Evolutionary conservation across 2,113 vertebrate genomes (phyloP), one percentile per base, ranked within the genome.

Genomic region (Harpagus bidentatus): DNA sequence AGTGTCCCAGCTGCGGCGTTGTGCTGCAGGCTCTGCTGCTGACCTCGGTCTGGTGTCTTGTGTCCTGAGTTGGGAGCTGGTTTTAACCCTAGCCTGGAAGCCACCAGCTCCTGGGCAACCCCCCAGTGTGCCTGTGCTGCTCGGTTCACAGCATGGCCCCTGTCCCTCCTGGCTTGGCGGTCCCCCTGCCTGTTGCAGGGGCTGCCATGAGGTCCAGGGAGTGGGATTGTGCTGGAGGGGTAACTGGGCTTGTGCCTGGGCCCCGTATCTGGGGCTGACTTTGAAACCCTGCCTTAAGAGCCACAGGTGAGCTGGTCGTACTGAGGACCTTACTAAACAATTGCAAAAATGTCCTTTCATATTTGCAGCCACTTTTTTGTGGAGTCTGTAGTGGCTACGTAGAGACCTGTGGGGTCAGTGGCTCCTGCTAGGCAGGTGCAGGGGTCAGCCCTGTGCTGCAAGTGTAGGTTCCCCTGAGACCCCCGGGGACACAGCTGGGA

Each of bases 351-450:
- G 58, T 8, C 14, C 17, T 42, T 79, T 61, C 0, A 2, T n/a
- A 19, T 56, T 65, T 69, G 28, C 32, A 38, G 16, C 21, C 2
- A 3, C 17, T 43, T 58, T 81, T 67, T 73, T n/a, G 36, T 4
- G 3, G 59, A n/a, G 43, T 21, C n/a, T 20, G 14, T 34, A 31
- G 15, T 11, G 59, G 50, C 11, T 1, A 0, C 0, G 0, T 36
- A 38, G 59, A 28, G n/a, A 42, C 47, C 6, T 42, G n/a, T 61
- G 63, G 22, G 25, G 9, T 77, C 0, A 0, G 34, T 66, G 82
- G 34, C 67, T 61, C 25, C 29, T 82, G 45, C 59, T 43, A 3
- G 63, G 31, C 42, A 31, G 45, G 36, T 7, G 4, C 40, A 55
- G 43, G 40, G 18, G 16, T 65, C 56, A 77, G 61, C n/a, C n/a